Evolutionary conservation across 2,113 vertebrate genomes (phyloP).

Genomic region (Leptosomus discolor): DNA sequence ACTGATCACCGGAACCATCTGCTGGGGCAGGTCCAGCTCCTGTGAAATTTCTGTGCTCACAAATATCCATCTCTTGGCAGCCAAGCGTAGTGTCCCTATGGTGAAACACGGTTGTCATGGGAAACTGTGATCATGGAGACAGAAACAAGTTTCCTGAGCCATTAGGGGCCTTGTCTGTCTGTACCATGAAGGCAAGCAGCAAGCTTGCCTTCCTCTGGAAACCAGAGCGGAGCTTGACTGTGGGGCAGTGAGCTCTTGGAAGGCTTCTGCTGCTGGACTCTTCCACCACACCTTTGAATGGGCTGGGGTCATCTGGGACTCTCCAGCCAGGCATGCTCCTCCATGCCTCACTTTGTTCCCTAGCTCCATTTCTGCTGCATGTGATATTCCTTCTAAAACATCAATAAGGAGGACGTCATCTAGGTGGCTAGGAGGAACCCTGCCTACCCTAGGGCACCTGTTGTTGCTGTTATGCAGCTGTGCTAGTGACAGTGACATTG

Average conservation of each 20-base stretch:
- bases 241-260: neutral
- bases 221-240: neutral
- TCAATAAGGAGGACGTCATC: neutral
- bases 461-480: neutral
- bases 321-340: neutral
- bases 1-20: neutral
- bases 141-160: neutral
- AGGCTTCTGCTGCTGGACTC: neutral
- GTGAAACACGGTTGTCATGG: neutral
- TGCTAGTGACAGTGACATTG: neutral
- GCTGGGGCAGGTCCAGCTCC: neutral
- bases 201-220: neutral
- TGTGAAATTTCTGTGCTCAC: neutral
- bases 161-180: neutral
- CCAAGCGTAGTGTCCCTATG: neutral
- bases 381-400: neutral
- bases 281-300: neutral
- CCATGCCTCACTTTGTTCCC: neutral
- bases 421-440: neutral
- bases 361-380: neutral
- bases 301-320: neutral
- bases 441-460: neutral
- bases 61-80: neutral
- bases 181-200: neutral
- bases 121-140: neutral